Evolutionary conservation across 1,140 invertebrate genomes (phyloP).

Genomic region (Hycleus phaleratus): DNA sequence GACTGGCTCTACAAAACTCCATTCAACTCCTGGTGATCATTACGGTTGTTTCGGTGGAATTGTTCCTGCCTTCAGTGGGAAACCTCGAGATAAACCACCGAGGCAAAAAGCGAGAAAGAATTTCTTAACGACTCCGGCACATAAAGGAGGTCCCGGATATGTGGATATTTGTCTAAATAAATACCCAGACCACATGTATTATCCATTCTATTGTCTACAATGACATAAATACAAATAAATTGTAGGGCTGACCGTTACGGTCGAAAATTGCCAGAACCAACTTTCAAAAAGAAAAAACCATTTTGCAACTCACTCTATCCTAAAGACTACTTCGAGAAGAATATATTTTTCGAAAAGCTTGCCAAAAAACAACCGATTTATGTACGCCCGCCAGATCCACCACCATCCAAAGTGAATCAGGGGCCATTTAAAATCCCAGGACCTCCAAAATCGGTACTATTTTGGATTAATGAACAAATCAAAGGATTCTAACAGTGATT

Average conservation of each 20-base stretch:
- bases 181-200: slow-evolving; percentile 36
- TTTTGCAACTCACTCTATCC: slow-evolving; percentile 13
- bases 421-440: slow-evolving; percentile 26
- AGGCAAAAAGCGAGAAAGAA: slow-evolving; percentile 13
- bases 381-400: slow-evolving; percentile 27
- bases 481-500: background rate
- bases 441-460: slow-evolving; percentile 32
- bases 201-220: background rate
- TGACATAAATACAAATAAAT: background rate
- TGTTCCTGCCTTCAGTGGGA: slow-evolving; percentile 29
- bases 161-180: slow-evolving; percentile 34
- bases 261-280: slow-evolving; percentile 19
- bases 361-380: slow-evolving; percentile 26
- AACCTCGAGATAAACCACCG: slow-evolving; percentile 13
- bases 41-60: slow-evolving; percentile 34
- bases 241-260: slow-evolving; percentile 29
- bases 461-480: background rate
- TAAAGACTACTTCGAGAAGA: slow-evolving; percentile 28
- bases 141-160: slow-evolving; percentile 38
- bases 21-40: slow-evolving; percentile 35
- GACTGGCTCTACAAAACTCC: slow-evolving; percentile 25
- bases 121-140: slow-evolving; percentile 29
- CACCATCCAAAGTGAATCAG: slow-evolving; percentile 4
- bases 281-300: too few relatives aligned
- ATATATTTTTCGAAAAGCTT: slow-evolving; percentile 24